These are phyloP conservation scores for Halictus ligatus DNA, from an alignment of 2,888 invertebrate species.

Conservation along the genomic window DNA sequence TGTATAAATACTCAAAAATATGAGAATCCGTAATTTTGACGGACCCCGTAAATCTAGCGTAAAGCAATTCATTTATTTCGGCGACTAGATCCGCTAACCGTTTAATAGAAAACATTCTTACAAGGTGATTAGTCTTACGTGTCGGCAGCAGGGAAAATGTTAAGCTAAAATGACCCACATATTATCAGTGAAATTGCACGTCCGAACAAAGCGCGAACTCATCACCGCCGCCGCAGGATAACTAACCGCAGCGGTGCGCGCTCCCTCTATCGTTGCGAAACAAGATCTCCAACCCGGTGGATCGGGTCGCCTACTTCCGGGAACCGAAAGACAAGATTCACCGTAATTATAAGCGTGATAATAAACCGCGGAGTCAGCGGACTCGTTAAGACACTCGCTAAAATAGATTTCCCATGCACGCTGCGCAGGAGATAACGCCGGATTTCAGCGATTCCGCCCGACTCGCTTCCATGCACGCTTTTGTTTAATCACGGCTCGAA, in stretches of 20 bases:
- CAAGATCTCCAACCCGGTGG: slow-evolving; percentile 36
- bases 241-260: not conserved
- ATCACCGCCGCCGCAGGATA: not conserved
- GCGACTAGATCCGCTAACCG: not conserved
- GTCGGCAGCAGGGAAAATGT: not conserved
- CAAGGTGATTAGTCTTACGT: not conserved
- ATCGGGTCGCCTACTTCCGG: slow-evolving; percentile 62
- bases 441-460: slow-evolving; percentile 4
- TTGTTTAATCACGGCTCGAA: slow-evolving; percentile 24
- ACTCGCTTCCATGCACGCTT: slow-evolving; percentile 16
- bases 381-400: slow-evolving; percentile 34
- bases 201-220: not conserved
- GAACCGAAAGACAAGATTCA: slow-evolving; percentile 34
- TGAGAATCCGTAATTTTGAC: too few relatives aligned
- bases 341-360: slow-evolving; percentile 54
- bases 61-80: not conserved
- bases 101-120: too few relatives aligned
- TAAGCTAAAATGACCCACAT: not conserved
- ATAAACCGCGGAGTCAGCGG: slow-evolving; percentile 42
- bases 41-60: not conserved
- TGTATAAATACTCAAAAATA: too few relatives aligned
- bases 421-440: slow-evolving; percentile 14
- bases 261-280: slow-evolving; percentile 17
- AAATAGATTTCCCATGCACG: slow-evolving; percentile 39
- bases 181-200: not conserved